Conservation (phyloP, 2,888 invertebrate genomes). For the Epinotia demarniana region DNA sequence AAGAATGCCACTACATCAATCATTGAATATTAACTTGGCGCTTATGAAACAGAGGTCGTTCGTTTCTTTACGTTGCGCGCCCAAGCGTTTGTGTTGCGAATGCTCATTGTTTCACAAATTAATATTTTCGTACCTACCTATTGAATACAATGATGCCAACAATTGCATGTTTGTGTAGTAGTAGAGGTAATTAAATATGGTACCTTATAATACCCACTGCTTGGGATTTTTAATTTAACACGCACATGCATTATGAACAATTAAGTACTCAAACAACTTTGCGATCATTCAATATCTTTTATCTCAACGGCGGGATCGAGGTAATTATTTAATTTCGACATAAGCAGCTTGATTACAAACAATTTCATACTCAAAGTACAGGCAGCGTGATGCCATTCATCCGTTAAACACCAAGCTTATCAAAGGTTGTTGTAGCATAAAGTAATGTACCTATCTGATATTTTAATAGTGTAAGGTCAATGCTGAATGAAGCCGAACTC, state of each 20-base stretch:
- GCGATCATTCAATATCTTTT: neutral
- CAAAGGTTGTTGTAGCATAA: constrained; percentile 35
- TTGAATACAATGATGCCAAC: constrained; percentile 34
- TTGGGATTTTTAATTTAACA: constrained; percentile 1
- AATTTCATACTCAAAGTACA: neutral
- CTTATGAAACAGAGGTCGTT: constrained; percentile 44
- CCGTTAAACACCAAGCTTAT: constrained; percentile 14
- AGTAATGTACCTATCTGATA: constrained; percentile 1
- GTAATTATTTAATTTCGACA: constrained; percentile 14
- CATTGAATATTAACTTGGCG: constrained; percentile 43
- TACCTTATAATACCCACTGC: constrained; percentile 11
- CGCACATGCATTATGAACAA: constrained; percentile 14
- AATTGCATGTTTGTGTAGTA: constrained; percentile 28
- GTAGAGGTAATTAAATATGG: constrained; percentile 5
- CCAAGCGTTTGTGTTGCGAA: constrained; percentile 40
- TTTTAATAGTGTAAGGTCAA: constrained; percentile 14
- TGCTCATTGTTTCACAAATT: constrained; percentile 43
- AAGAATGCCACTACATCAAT: constrained; percentile 38
- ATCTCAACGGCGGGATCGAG: constrained; percentile 4
- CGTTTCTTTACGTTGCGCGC: constrained; percentile 35
- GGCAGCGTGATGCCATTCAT: neutral
- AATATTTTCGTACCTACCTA: constrained; percentile 35
- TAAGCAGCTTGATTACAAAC: neutral
- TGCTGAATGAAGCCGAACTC: constrained; percentile 19
- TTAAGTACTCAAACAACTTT: neutral